Base-by-base conservation (phyloP, 2,888 invertebrate species). In the Conus canariensis region DNA sequence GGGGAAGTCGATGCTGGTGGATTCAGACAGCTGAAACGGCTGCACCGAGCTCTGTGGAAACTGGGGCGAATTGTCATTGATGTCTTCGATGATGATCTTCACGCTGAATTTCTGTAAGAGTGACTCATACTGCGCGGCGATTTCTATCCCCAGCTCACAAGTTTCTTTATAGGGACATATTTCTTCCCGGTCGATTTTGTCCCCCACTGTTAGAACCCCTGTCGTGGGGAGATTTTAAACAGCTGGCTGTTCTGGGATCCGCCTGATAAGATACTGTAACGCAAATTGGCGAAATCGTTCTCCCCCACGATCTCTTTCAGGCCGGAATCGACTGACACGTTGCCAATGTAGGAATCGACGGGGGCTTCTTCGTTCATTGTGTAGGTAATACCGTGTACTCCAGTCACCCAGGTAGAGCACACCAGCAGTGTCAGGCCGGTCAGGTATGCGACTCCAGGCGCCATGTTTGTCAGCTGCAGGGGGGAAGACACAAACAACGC, bases 61-160 rank as follows among this genome's bases (percentile, higher is more conserved):
- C 10, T 97, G 97, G 0, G 99, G 99, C 25, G 98, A 97, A 95
- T 99, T 99, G 96, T 99, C 99, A 96, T 99, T 99, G 93, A 98
- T 98, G 96, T 99, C 99, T 89, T 98, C 96, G 0, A 99, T 98
- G 96, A 98, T 98, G 89, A 99, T 98, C 10, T 94, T 92, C 1
- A 95, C 93, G 56, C 97, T 6, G 98, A 98, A 22, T 98, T 98
- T 95, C 30, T 82, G 85, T 67, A 90, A 25, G 10, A 89, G 88
- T 19, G 74, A 64, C 9, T 19, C 30, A 9, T 82, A 89, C 60
- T 77, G 88, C 16, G 89, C 91, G 8, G 89, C 87, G 19, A 91
- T 90, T 12, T 82, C 67, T 59, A 91, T 89, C 45, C 9, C 60
- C 59, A 91, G 30, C 4, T 89, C 80, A 70, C 91, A 91, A 2